A percentile compares a stretch with the other conserved stretches of the same genome.
phyloP scores from a whole-genome alignment of 2,888 invertebrate species.

The Diplazon laetatorius region DNA sequence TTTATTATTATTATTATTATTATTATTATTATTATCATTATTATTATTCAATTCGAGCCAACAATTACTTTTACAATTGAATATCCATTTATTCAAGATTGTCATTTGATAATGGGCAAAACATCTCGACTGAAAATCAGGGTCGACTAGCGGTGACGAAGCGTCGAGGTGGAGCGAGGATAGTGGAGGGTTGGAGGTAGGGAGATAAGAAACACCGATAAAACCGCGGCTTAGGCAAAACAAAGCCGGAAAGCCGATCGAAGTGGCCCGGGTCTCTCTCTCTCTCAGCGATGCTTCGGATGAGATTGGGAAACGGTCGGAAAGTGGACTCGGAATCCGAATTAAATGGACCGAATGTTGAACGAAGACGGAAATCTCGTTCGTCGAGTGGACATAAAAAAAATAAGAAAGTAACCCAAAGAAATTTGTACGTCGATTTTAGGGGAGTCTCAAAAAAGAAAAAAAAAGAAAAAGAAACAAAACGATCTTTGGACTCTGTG shows the following conservation, averaged over 20 bases:
- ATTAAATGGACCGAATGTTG: background rate
- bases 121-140: too few relatives aligned
- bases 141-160: too few relatives aligned
- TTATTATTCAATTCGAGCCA: background rate
- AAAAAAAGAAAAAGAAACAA: too few relatives aligned
- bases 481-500: too few relatives aligned
- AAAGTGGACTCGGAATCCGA: background rate
- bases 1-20: background rate
- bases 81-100: too few relatives aligned
- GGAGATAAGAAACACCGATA: constrained; percentile 17
- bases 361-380: background rate
- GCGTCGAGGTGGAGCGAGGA: background rate
- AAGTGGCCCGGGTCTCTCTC: background rate
- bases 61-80: too few relatives aligned
- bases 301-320: constrained; percentile 5
- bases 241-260: constrained; percentile 24
- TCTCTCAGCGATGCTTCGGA: too few relatives aligned
- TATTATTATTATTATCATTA: background rate
- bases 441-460: too few relatives aligned
- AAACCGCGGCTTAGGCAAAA: constrained; percentile 16
- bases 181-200: background rate
- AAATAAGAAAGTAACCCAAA: background rate
- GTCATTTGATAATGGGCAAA: too few relatives aligned
- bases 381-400: too few relatives aligned
- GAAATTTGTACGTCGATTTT: background rate